Percentiles rank a stretch among this genome's conserved stretches.
Evolutionary conservation across 2,888 invertebrate genomes (phyloP).

Genomic region (Baronia brevicornis): DNA sequence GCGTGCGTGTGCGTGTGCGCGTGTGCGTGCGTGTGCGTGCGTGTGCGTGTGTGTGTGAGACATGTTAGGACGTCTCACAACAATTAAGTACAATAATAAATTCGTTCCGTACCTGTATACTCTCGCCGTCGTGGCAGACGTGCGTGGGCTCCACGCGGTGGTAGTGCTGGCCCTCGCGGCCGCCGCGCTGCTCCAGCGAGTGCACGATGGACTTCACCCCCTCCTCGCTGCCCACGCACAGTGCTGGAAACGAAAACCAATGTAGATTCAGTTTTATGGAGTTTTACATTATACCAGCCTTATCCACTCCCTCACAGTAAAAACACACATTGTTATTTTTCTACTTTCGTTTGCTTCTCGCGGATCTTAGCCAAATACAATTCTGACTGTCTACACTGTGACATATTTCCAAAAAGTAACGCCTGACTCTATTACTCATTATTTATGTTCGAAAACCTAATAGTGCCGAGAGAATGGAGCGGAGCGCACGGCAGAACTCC

Average conservation of each 20-base stretch:
- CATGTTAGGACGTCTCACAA: neutral
- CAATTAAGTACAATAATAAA: no score
- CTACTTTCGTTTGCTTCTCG: no score
- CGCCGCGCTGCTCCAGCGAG: conserved; percentile 78
- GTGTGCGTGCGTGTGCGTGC: neutral
- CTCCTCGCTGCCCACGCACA: conserved; percentile 47
- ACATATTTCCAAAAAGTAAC: no score
- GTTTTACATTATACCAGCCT: no score
- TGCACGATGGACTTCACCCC: conserved; percentile 77
- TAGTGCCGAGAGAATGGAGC: no score
- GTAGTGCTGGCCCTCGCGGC: conserved; percentile 86
- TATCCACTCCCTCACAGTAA: no score
- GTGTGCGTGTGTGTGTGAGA: neutral
- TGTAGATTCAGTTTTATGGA: no score
- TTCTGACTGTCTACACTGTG: no score
- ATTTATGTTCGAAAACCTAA: no score
- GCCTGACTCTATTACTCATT: no score
- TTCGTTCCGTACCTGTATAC: conserved; percentile 93
- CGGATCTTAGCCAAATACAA: no score
- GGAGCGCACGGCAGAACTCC: no score
- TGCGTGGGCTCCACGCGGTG: conserved; percentile 87
- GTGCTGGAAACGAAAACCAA: conserved; percentile 30
- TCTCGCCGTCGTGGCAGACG: conserved; percentile 93
- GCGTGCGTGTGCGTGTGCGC: neutral
- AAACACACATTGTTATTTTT: neutral